Percentiles rank a stretch among this genome's conserved stretches.
Evolutionary conservation across 2,888 invertebrate genomes (phyloP).

Genomic region (Catocala nupta): DNA sequence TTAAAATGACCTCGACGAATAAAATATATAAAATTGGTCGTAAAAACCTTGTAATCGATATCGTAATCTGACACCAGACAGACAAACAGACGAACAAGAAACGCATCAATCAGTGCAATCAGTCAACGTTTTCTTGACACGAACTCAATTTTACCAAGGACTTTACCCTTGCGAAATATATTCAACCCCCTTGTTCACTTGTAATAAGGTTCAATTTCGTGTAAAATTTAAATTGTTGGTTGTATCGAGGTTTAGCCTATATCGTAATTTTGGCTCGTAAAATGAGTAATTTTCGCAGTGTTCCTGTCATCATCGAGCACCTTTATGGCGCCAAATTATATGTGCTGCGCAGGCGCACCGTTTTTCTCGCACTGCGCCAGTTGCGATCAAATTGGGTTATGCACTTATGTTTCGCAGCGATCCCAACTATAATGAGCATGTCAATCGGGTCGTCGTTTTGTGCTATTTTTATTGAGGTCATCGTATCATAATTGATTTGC

Average conservation of each 20-base stretch:
- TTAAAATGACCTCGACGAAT: slow-evolving; percentile 45
- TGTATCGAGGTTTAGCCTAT: slow-evolving; percentile 27
- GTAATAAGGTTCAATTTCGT: slow-evolving; percentile 34
- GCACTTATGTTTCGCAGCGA: slow-evolving; percentile 28
- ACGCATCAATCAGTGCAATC: slow-evolving; percentile 58
- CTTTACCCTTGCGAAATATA: background rate
- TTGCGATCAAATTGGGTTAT: slow-evolving; percentile 49
- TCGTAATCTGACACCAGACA: slow-evolving; percentile 50
- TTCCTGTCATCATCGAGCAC: slow-evolving; percentile 69
- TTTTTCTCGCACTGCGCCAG: slow-evolving; percentile 58
- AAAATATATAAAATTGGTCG: slow-evolving; percentile 41
- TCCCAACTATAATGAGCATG: slow-evolving; percentile 40
- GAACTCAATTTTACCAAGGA: slow-evolving; percentile 26
- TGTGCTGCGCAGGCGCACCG: slow-evolving; percentile 53
- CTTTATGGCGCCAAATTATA: slow-evolving; percentile 73
- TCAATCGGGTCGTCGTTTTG: slow-evolving; percentile 40
- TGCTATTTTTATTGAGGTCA: slow-evolving; percentile 29
- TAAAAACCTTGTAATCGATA: slow-evolving; percentile 46
- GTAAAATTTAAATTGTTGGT: slow-evolving; percentile 2
- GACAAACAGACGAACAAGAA: slow-evolving; percentile 56
- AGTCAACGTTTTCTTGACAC: slow-evolving; percentile 54
- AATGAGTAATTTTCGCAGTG: slow-evolving; percentile 63
- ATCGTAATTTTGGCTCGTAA: slow-evolving; percentile 68
- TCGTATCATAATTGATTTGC: background rate
- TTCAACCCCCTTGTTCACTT: slow-evolving; percentile 16